phyloP scores from a whole-genome alignment of 2,888 invertebrate species.

The Catocala fraxini region DNA sequence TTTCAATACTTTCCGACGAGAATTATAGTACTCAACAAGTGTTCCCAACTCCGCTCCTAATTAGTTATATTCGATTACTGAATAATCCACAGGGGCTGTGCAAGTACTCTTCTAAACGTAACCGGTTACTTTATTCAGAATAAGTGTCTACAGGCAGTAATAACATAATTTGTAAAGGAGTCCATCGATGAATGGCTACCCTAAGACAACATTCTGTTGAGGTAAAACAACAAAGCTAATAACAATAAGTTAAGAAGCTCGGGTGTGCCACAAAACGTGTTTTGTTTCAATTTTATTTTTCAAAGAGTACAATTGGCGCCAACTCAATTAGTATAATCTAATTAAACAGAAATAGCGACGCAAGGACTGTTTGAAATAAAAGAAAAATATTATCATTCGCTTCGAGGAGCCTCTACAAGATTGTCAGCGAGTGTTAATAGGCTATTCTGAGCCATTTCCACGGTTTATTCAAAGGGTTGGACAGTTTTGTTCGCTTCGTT shows the following conservation, averaged over 20 bases:
- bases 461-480: constrained; percentile 80
- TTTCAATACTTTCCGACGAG: constrained; percentile 42
- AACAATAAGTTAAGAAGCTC: constrained; percentile 47
- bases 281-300: constrained; percentile 61
- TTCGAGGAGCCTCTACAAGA: constrained; percentile 70
- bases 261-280: constrained; percentile 49
- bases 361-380: constrained; percentile 74
- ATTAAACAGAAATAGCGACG: constrained; percentile 68
- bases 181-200: neutral
- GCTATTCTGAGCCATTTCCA: constrained; percentile 77
- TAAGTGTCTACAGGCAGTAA: neutral
- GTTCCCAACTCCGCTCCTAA: constrained; percentile 28
- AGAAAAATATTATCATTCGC: constrained; percentile 81
- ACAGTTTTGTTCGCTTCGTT: constrained; percentile 82
- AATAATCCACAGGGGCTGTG: constrained; percentile 29
- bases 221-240: constrained; percentile 47
- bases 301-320: constrained; percentile 64
- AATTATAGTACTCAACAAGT: constrained; percentile 45
- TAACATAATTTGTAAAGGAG: neutral
- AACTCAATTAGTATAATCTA: constrained; percentile 77
- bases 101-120: constrained; percentile 27
- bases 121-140: too few species aligned
- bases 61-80: constrained; percentile 32
- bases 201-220: constrained; percentile 30
- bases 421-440: constrained; percentile 81